Evolutionary conservation across 1,140 invertebrate species (phyloP), one percentile per base, ranked within the genome.

Genomic region (Eciton burchellii): DNA sequence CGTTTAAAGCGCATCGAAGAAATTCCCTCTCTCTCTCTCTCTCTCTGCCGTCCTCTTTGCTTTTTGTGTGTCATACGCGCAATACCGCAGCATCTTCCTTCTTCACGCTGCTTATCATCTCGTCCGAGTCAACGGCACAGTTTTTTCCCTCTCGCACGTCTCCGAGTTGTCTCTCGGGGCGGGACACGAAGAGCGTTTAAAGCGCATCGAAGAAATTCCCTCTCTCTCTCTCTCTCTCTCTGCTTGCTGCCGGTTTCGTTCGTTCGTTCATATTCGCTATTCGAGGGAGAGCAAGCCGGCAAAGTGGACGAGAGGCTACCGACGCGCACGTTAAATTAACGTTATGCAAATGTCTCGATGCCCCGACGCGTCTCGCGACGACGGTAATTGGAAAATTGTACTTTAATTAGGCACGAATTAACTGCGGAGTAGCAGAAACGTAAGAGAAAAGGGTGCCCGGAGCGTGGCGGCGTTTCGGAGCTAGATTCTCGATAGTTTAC

Each of bases 171-270:
- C 68, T 86, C 84, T 57, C 66, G 73, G 77, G 81, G 77, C 56
- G 70, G 66, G 72, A 87, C 87, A 86, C 86, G 87, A 87, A 87
- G 74, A 73, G 82, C 63, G 81, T 86, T 87, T 81, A 86, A 68
- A n/a, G n/a, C n/a, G 45, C 60, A 59, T 57, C 81, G 62, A 83
- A 83, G 56, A 47, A 73, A 62, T 49, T 68, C 79, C 66, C 68
- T n/a, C n/a, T n/a, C n/a, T n/a, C n/a, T n/a, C n/a, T n/a, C 45
- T 73, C 68, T 35, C 65, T 79, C 56, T 56, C 71, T 71, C 41
- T 73, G 68, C 47, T 52, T 49, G 56, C 24, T 62, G 54, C 52
- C 65, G 63, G 52, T 62, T 84, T 70, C 45, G 71, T 62, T n/a
- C 63, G 70, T 45, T 21, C 49, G 35, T 43, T 56, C 74, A 70